These are phyloP conservation scores for Micromussa lordhowensis DNA, from an alignment of 92 coral and sea anemone species.

Conservation along the genomic window DNA sequence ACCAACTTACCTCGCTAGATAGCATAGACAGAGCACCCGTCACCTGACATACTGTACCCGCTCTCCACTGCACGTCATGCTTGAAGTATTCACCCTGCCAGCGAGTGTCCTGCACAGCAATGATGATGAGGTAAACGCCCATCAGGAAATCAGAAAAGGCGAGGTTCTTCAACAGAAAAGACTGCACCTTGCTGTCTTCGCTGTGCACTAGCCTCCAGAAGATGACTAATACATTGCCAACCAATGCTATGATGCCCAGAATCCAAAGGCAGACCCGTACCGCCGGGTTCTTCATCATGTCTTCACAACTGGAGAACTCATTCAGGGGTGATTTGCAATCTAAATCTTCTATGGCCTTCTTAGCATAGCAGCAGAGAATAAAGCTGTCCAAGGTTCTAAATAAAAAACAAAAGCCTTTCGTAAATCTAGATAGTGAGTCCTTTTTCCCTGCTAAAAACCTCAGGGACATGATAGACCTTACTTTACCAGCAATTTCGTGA, in stretches of 20 bases:
- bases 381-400: conserved; percentile 75
- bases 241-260: conserved; percentile 65
- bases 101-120: conserved; percentile 61
- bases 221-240: conserved; percentile 70
- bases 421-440: not conserved
- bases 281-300: conserved; percentile 68
- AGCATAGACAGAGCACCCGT: conserved; percentile 75
- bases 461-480: no score
- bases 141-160: conserved; percentile 75
- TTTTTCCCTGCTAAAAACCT: no score
- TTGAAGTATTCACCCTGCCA: conserved; percentile 75
- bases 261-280: conserved; percentile 75
- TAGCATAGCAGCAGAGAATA: conserved; percentile 79
- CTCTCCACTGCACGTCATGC: conserved; percentile 75
- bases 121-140: conserved; percentile 70
- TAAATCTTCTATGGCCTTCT: conserved; percentile 30
- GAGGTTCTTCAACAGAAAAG: conserved; percentile 71
- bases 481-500: no score
- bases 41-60: conserved; percentile 35
- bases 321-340: conserved; percentile 52
- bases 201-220: conserved; percentile 41
- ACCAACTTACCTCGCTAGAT: conserved; percentile 61
- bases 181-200: conserved; percentile 68
- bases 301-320: conserved; percentile 79
- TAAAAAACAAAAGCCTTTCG: not conserved